A percentile compares a stretch with the other conserved stretches of the same genome.
phyloP scores from a whole-genome alignment of 2,797 vertebrate species.

The Gymnopithys bicolor region DNA sequence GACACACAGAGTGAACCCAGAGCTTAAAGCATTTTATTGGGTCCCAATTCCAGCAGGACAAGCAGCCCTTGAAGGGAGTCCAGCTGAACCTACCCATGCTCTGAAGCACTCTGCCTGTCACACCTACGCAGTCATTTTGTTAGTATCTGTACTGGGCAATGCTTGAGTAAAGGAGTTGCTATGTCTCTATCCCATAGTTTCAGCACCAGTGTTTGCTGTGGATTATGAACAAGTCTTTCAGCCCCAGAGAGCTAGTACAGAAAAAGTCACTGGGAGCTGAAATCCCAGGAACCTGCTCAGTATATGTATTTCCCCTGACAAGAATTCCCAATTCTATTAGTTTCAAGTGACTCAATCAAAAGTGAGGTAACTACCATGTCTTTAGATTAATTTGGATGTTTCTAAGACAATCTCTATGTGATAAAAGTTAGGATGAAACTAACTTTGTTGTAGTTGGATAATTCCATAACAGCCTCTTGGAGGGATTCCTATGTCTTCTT shows the following conservation, averaged over 20 bases:
- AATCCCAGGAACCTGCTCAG: not conserved
- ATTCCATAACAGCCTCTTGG: not conserved
- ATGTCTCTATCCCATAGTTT: not conserved
- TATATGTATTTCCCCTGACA: not conserved
- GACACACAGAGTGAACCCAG: not conserved
- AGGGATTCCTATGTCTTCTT: not conserved
- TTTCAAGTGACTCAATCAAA: not conserved
- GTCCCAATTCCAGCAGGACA: not conserved
- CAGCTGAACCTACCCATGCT: not conserved
- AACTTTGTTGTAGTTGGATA: not conserved
- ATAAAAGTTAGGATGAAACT: not conserved
- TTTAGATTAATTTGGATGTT: not conserved
- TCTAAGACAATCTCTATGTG: not conserved
- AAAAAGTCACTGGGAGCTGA: not conserved
- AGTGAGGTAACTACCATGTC: not conserved
- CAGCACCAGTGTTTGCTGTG: not conserved
- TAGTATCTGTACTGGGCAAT: not conserved
- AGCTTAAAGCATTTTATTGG: not conserved
- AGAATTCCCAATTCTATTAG: not conserved
- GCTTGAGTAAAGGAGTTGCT: not conserved
- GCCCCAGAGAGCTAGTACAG: not conserved
- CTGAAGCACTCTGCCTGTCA: not conserved
- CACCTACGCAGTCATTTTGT: fast-evolving
- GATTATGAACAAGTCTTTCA: not conserved
- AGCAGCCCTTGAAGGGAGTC: not conserved